Conservation (phyloP, 2,888 invertebrate species). For the Oscheius sp. region DNA sequence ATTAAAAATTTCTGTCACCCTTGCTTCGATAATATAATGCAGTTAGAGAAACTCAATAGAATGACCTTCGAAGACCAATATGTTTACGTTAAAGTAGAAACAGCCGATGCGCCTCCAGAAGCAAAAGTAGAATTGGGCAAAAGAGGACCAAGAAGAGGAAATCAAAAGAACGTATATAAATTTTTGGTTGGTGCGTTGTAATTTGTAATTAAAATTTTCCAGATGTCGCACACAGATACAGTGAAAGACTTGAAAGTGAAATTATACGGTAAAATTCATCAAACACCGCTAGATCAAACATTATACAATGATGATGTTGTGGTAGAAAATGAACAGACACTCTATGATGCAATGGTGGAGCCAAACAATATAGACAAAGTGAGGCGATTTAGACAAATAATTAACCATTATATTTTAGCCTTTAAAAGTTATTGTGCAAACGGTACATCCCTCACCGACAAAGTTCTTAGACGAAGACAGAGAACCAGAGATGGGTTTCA, state of each 20-base stretch:
- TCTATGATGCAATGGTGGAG: constrained; percentile 57
- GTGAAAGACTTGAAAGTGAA: constrained; percentile 64
- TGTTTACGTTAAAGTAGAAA: constrained; percentile 65
- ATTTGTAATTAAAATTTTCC: not conserved
- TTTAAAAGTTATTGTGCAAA: constrained; percentile 50
- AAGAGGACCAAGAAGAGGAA: not conserved
- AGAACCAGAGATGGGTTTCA: constrained; percentile 66
- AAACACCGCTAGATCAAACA: constrained; percentile 54
- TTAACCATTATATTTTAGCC: constrained; percentile 50
- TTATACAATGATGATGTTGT: constrained; percentile 49
- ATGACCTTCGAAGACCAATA: constrained; percentile 48
- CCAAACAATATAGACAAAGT: constrained; percentile 64
- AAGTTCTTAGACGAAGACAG: constrained; percentile 51
- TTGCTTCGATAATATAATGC: constrained; percentile 45
- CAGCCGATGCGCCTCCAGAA: constrained; percentile 23
- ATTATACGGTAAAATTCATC: constrained; percentile 56
- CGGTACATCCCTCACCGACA: not conserved
- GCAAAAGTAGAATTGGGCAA: not conserved
- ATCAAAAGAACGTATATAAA: constrained; percentile 2
- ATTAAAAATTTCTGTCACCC: constrained; percentile 45
- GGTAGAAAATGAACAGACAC: constrained; percentile 59
- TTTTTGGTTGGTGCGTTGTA: constrained; percentile 1
- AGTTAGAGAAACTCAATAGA: constrained; percentile 37
- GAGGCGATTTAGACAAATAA: not conserved
- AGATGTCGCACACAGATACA: constrained; percentile 60